phyloP scores from a whole-genome alignment of 1,140 invertebrate genomes.

The Drosophila sp. region DNA sequence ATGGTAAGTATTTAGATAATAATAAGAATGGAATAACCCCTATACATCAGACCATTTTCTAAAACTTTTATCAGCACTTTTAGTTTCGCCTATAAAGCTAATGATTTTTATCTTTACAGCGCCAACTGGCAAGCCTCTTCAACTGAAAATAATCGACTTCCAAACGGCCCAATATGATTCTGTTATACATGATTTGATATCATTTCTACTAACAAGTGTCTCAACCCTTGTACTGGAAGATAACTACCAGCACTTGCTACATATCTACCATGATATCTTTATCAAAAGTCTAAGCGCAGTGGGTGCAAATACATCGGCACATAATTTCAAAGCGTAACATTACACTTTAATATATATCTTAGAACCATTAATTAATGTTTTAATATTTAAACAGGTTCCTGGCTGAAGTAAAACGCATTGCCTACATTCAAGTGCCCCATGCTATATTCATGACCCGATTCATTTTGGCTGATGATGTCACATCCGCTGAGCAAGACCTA shows the following conservation, averaged over 20 bases:
- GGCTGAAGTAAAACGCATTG: conserved; percentile 62
- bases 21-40: neutral
- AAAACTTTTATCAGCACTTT: too few species aligned
- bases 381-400: conserved; percentile 52
- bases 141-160: conserved; percentile 88
- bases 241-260: conserved; percentile 85
- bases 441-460: conserved; percentile 76
- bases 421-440: conserved; percentile 70
- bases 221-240: conserved; percentile 79
- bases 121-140: conserved; percentile 67
- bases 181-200: conserved; percentile 86
- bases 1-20: conserved; percentile 57
- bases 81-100: neutral
- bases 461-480: conserved; percentile 59
- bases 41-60: too few species aligned
- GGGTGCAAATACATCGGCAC: conserved; percentile 32
- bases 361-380: neutral
- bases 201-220: conserved; percentile 86
- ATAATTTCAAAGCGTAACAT: conserved; percentile 59
- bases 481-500: conserved; percentile 28
- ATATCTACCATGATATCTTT: conserved; percentile 86
- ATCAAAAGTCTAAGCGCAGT: conserved; percentile 73
- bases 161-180: conserved; percentile 86
- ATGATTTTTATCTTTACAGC: conserved; percentile 39
- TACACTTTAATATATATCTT: neutral